A percentile compares a stretch with the other conserved stretches of the same genome.
These are phyloP conservation scores for Scolopax rusticola DNA, from an alignment of 2,797 vertebrate species.

Conservation along the genomic window DNA sequence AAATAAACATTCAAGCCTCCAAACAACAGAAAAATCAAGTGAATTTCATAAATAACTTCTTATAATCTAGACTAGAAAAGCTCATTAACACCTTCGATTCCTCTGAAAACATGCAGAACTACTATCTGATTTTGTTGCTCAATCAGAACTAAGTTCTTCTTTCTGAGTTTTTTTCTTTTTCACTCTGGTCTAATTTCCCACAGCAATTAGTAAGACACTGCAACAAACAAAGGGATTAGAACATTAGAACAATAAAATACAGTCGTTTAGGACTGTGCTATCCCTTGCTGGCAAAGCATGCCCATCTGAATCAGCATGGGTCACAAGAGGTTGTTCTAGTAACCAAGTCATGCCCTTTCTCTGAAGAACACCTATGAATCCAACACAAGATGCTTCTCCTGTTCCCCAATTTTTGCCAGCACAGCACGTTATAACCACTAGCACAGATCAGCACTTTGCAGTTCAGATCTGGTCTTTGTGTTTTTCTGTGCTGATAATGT, in stretches of 20 bases:
- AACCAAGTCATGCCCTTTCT: neutral
- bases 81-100: neutral
- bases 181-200: neutral
- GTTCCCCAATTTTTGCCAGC: neutral
- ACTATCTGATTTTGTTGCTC: neutral
- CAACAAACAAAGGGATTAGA: neutral
- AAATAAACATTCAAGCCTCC: neutral
- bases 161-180: neutral
- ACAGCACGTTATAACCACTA: neutral
- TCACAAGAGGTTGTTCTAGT: neutral
- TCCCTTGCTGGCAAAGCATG: neutral
- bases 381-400: neutral
- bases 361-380: neutral
- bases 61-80: neutral
- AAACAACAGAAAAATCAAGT: neutral
- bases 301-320: accelerated
- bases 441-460: neutral
- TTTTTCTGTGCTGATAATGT: neutral
- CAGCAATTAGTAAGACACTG: neutral
- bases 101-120: neutral
- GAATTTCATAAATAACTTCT: neutral
- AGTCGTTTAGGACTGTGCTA: neutral
- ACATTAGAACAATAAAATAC: neutral
- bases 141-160: neutral
- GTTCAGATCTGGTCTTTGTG: neutral